Conservation (phyloP, 2,888 invertebrate genomes). For the Acanthosepion pharaonis region DNA sequence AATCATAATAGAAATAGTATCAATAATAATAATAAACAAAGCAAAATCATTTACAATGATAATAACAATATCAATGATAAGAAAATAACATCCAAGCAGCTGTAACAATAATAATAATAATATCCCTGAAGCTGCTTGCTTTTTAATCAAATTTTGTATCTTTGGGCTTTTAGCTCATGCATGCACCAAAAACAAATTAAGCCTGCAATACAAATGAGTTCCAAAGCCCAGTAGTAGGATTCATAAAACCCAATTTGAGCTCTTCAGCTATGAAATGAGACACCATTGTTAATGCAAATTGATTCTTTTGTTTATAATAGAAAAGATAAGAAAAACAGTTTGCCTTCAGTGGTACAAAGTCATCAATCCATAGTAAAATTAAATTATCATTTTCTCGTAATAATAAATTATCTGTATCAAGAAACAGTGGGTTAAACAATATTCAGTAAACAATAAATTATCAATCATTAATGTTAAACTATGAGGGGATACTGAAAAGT, state of each 20-base stretch:
- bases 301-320: neutral
- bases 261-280: neutral
- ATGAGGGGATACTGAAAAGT: too few species aligned
- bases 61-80: neutral
- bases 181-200: slow-evolving; percentile 22
- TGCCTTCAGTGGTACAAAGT: neutral
- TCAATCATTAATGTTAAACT: neutral
- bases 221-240: neutral
- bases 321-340: neutral
- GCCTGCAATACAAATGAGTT: neutral
- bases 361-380: neutral
- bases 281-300: neutral
- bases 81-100: neutral
- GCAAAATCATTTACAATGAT: too few species aligned
- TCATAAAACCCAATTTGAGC: neutral
- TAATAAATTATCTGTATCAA: neutral
- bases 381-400: neutral
- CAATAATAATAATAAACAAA: neutral
- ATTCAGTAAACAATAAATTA: neutral
- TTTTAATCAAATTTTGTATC: slow-evolving; percentile 8
- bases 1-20: neutral
- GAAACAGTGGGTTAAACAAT: neutral
- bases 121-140: neutral
- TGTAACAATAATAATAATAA: neutral
- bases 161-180: slow-evolving; percentile 33